These are phyloP conservation scores for Ursus arctos DNA, from an alignment of 2,113 vertebrate genomes.

Conservation along the genomic window DNA sequence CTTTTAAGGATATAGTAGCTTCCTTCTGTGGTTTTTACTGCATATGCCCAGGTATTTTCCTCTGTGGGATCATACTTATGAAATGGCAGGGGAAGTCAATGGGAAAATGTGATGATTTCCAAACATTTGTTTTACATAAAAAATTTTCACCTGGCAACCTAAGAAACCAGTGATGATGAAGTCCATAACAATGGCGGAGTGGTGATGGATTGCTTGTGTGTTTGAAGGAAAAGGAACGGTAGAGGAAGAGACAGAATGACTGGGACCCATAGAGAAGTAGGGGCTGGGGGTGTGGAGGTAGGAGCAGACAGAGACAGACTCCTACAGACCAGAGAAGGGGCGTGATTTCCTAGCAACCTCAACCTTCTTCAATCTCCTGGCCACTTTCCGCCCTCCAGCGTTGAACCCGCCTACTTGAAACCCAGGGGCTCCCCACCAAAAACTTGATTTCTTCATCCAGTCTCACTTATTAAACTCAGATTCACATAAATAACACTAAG, in stretches of 20 bases:
- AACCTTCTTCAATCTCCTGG: neutral
- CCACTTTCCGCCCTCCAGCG: neutral
- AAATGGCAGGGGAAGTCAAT: neutral
- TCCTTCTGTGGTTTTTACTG: neutral
- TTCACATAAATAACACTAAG: neutral
- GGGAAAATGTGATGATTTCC: neutral
- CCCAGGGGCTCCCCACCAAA: neutral
- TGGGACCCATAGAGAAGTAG: no score
- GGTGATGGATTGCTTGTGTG: neutral
- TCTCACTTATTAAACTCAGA: neutral
- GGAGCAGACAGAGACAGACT: neutral
- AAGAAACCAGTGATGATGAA: neutral
- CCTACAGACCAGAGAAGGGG: neutral
- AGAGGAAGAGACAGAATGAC: neutral
- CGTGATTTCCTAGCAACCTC: neutral
- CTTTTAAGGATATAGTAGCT: neutral
- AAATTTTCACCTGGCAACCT: neutral
- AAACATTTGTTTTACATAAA: neutral
- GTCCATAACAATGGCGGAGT: neutral
- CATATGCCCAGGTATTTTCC: neutral
- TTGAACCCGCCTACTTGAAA: neutral
- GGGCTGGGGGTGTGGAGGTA: neutral
- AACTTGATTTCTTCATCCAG: neutral
- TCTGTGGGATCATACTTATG: neutral
- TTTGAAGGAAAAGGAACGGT: neutral